Percentiles rank a stretch among this genome's conserved stretches.
phyloP scores from a whole-genome alignment of 2,797 vertebrate species.

The Parauchenoglanis ngamensis region DNA sequence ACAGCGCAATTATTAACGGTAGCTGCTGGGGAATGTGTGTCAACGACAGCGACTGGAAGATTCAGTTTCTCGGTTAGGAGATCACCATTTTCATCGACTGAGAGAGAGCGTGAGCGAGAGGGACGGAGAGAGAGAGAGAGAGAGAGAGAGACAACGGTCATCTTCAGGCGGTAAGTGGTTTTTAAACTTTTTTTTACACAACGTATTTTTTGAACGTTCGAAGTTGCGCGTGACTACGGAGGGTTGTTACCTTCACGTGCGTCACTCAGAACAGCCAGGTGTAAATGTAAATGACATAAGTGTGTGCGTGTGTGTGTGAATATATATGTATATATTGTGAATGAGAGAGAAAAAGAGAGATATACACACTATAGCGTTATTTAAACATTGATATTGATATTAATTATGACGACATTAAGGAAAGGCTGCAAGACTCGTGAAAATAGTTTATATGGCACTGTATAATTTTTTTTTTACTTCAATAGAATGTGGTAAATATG shows the following conservation, averaged over 20 bases:
- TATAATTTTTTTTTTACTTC: background rate
- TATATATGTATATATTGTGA: background rate
- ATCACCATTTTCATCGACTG: background rate
- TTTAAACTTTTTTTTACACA: background rate
- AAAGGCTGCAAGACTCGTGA: background rate
- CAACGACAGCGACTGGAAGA: background rate
- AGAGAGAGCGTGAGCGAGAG: background rate
- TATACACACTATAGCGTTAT: background rate
- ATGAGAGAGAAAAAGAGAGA: background rate
- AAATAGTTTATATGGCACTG: background rate
- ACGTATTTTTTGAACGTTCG: background rate
- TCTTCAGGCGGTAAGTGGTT: slow-evolving; percentile 21
- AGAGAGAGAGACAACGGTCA: background rate
- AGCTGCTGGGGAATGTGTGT: background rate
- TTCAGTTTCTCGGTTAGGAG: background rate
- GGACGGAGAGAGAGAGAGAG: background rate
- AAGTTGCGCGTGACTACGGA: background rate
- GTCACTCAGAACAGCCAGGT: slow-evolving; percentile 1
- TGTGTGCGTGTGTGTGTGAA: background rate
- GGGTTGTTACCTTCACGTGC: background rate
- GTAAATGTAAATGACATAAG: background rate
- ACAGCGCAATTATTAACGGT: background rate
- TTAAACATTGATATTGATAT: background rate
- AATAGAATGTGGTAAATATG: background rate
- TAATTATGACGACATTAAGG: background rate